Evolutionary conservation across 1,140 invertebrate genomes (phyloP), one percentile per base, ranked within the genome.

Genomic region (Anoplolepis gracilipes): DNA sequence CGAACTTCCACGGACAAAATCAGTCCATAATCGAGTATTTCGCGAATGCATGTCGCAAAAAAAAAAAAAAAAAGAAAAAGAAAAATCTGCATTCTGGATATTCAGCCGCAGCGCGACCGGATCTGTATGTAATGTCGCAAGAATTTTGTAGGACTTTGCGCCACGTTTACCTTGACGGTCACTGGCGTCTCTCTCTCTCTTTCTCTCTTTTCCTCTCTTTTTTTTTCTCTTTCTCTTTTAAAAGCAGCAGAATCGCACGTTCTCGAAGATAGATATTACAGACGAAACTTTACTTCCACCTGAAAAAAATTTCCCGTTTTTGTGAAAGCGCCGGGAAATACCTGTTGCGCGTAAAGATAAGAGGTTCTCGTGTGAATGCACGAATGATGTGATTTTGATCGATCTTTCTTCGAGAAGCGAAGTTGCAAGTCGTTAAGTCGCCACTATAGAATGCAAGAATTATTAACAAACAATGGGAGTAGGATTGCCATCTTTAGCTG

Each of bases 121-220:
- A 65, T 65, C 39, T 77, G 11, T 49, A 65, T 77, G 11, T 49
- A 65, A 55, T 42, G 28, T 65, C 39, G 39, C 4, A 64, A 65
- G 59, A 65, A 78, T 33, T 77, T 65, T 65, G 59, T 78, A 65
- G 39, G 28, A 78, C 75, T 78, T 64, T 65, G 59, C 75, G 30
- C 59, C 75, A 13, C 75, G 75, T 65, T 65, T 65, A 49, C 59
- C 75, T 78, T 78, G 75, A 49, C 59, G 7, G n/a, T 49, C 11
- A 5, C 49, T 28, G 33, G 36, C 22, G 8, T 75, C n/a, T 78
- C 59, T 65, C 75, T 19, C 42, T 49, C 5, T 49, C 46, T 49
- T 1, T 49, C 16, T 42, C 42, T 42, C 11, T 42, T n/a, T n/a
- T n/a, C n/a, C n/a, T n/a, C n/a, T n/a, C n/a, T n/a, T n/a, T n/a